Evolutionary conservation across 2,888 invertebrate species (phyloP).

Genomic region (Nebria salina): DNA sequence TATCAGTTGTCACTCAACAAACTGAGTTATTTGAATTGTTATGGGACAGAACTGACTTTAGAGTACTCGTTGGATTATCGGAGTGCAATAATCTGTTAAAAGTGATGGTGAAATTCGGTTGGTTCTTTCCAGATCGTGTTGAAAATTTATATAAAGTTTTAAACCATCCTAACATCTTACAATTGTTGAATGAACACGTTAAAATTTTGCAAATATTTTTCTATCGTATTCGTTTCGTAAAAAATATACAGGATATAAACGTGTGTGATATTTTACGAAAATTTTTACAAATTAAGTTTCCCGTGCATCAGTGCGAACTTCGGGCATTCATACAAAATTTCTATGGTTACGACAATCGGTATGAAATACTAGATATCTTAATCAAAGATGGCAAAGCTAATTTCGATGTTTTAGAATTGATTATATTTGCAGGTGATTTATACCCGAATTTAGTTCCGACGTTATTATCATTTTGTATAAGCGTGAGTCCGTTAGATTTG

Average conservation of each 20-base stretch:
- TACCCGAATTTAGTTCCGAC: constrained; percentile 31
- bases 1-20: constrained; percentile 37
- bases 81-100: constrained; percentile 32
- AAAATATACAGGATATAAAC: too few relatives aligned
- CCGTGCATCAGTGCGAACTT: too few relatives aligned
- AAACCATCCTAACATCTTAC: too few relatives aligned
- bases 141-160: too few relatives aligned
- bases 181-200: too few relatives aligned
- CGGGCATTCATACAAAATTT: constrained; percentile 17
- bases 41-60: constrained; percentile 25
- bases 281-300: too few relatives aligned
- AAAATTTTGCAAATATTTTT: too few relatives aligned
- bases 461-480: constrained; percentile 25
- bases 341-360: constrained; percentile 22
- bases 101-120: constrained; percentile 37
- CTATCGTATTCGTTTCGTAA: too few relatives aligned
- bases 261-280: too few relatives aligned
- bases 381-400: constrained; percentile 21
- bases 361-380: constrained; percentile 26
- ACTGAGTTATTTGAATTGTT: constrained; percentile 31
- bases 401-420: constrained; percentile 20
- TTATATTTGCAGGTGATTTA: constrained; percentile 5
- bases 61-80: constrained; percentile 20
- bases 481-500: background rate
- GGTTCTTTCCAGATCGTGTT: constrained; percentile 34